Evolutionary conservation across 2,113 vertebrate genomes (phyloP), one percentile per base, ranked within the genome.

Genomic region (Rafetus swinhoei): DNA sequence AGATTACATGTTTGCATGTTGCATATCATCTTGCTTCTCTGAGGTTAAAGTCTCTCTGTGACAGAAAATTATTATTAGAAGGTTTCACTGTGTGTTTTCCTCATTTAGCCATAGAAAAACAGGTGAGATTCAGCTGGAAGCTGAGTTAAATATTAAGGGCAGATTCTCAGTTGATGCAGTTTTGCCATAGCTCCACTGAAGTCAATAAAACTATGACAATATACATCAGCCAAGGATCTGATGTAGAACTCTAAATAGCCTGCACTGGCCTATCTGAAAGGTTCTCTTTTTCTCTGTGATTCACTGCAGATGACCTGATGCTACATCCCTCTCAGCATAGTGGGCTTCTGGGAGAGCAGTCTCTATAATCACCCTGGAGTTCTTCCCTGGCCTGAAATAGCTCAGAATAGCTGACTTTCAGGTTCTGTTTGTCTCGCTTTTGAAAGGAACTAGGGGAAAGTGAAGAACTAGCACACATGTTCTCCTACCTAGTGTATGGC

Each of bases 81-180:
- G 35, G 12, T 53, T 94, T 85, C 60, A 45, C 77, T 7, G 60
- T 32, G 57, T 39, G 19, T 27, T 39, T 11, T 88, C 7, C 79
- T 79, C 9, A 0, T 21, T 79, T 35, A 81, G 87, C 3, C 19
- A 22, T 18, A 65, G 56, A 53, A 15, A 29, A 7, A n/a, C 59
- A 18, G n/a, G 6, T 52, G 60, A 50, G 55, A 52, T 55, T 90
- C 7, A 81, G 0, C n/a, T 12, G 0, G 1, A 1, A 84, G 4
- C 12, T 39, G 22, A 72, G 39, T 8, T 39, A 76, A 55, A 27
- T n/a, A 24, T 45, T 1, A 1, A 35, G 54, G 79, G 85, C 1
- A 72, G 5, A 22, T 0, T 25, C 55, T 16, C 15, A 39, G n/a
- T 39, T 77, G 24, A 45, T 77, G 22, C 39, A 77, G 8, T 32